Evolutionary conservation across 1,140 invertebrate species (phyloP).

Genomic region (Drosophila ogumai): DNA sequence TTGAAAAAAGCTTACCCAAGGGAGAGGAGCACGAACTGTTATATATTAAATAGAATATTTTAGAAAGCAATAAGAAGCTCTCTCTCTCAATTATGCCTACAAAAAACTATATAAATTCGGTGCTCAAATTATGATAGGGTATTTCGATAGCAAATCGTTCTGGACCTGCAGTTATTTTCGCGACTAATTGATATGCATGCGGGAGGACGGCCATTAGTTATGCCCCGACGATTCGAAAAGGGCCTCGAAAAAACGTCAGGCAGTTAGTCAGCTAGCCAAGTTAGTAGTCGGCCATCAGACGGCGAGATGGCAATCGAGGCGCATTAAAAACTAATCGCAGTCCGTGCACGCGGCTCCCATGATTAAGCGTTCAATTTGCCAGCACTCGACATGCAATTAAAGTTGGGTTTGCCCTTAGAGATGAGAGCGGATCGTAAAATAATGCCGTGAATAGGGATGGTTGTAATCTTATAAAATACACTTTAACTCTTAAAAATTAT

Average conservation of each 20-base stretch:
- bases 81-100: background rate
- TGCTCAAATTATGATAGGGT: background rate
- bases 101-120: background rate
- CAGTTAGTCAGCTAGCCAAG: constrained; percentile 27
- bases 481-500: no score
- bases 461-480: no score
- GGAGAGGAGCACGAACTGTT: background rate
- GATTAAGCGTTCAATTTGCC: constrained; percentile 65
- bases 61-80: background rate
- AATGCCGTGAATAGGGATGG: background rate
- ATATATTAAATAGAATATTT: background rate
- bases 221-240: background rate
- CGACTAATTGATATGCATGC: constrained; percentile 33
- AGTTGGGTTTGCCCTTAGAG: constrained; percentile 14
- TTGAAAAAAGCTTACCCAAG: background rate
- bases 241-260: background rate
- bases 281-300: constrained; percentile 15
- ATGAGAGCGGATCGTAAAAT: background rate
- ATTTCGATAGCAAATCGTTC: background rate
- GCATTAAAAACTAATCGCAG: constrained; percentile 68
- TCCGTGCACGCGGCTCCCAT: constrained; percentile 54
- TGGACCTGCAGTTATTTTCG: background rate
- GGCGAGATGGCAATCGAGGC: constrained; percentile 50
- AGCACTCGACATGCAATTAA: constrained; percentile 61
- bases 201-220: constrained; percentile 12